Conservation (phyloP, 1,140 invertebrate genomes). For the Araneus ventricosus region DNA sequence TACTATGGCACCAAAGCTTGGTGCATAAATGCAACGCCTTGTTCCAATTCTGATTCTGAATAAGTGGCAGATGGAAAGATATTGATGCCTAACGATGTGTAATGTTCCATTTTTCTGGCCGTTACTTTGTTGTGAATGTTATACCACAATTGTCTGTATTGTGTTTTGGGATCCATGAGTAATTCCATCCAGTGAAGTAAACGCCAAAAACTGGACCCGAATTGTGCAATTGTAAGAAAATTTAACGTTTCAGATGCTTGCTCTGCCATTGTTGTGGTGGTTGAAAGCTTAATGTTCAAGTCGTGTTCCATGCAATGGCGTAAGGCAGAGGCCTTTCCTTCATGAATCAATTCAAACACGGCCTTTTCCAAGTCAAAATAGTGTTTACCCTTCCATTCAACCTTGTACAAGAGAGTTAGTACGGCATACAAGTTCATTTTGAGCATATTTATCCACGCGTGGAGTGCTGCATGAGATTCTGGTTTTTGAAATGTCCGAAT, state of each 20-base stretch:
- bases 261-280: not conserved
- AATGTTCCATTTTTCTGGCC: not conserved
- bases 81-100: too few species aligned
- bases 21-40: not conserved
- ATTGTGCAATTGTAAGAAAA: not conserved
- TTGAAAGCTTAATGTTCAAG: not conserved
- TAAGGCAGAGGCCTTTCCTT: not conserved
- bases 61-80: not conserved
- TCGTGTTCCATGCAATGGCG: not conserved
- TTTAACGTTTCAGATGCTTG: not conserved
- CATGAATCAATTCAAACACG: not conserved
- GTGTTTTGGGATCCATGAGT: not conserved
- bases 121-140: not conserved
- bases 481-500: conserved; percentile 5
- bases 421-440: not conserved
- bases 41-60: conserved; percentile 16
- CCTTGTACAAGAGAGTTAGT: conserved; percentile 15
- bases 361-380: not conserved
- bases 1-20: not conserved
- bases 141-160: not conserved
- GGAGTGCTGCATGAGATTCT: not conserved
- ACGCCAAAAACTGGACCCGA: conserved; percentile 14
- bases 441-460: not conserved
- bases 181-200: conserved; percentile 36
- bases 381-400: not conserved